These are phyloP conservation scores for Phyllotis vaccarum DNA, from an alignment of 2,797 vertebrate species.

Conservation along the genomic window DNA sequence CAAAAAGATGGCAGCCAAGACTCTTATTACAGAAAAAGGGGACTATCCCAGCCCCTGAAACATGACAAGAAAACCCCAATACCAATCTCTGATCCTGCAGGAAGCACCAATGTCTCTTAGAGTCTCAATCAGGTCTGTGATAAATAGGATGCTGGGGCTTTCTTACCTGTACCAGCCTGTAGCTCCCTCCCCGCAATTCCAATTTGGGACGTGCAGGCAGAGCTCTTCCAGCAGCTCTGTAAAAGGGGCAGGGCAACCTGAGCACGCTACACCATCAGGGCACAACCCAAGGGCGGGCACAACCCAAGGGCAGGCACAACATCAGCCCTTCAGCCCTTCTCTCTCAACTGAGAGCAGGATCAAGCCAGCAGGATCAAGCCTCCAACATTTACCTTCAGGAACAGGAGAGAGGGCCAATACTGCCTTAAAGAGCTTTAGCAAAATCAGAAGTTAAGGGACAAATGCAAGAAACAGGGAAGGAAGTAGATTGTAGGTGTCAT, in stretches of 20 bases:
- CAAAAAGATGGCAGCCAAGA: not conserved
- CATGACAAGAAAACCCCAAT: not conserved
- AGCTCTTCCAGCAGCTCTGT: not conserved
- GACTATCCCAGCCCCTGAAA: fast-evolving
- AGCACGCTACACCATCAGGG: constrained; percentile 70
- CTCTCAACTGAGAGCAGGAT: not conserved
- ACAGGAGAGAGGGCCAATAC: not conserved
- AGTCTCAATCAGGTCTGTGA: not conserved
- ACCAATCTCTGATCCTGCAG: not conserved
- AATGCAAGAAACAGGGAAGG: constrained; percentile 14
- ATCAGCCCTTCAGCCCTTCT: not conserved
- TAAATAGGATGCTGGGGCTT: not conserved
- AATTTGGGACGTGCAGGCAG: constrained; percentile 60
- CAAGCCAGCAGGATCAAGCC: not conserved
- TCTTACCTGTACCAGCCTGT: constrained; percentile 84
- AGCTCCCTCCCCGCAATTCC: constrained; percentile 56
- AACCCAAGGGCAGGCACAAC: too few species aligned
- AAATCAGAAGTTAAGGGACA: constrained; percentile 36
- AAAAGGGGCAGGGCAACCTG: constrained; percentile 16
- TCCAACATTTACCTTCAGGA: not conserved
- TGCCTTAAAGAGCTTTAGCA: not conserved
- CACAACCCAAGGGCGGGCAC: too few species aligned
- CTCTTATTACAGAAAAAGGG: not conserved
- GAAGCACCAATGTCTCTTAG: not conserved
- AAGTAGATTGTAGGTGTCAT: not conserved